Conservation (phyloP, 2,888 invertebrate species). For the Ennomos fuscantarius region DNA sequence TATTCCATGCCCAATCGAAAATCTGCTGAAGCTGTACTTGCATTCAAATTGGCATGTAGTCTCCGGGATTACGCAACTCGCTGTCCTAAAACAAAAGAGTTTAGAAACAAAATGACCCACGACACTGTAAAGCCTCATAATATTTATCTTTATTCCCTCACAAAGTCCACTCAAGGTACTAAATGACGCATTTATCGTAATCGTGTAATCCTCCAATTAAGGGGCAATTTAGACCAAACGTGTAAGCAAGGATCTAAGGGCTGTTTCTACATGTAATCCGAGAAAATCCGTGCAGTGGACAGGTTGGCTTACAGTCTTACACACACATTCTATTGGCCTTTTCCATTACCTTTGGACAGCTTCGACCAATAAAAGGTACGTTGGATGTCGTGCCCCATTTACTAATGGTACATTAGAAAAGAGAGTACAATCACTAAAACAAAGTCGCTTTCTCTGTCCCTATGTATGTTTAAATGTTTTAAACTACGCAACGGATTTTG, state of each 20-base stretch:
- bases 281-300: constrained; percentile 19
- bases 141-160: constrained; percentile 19
- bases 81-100: constrained; percentile 1
- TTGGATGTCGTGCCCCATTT: constrained; percentile 15
- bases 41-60: not conserved
- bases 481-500: too few species aligned
- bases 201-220: constrained; percentile 41
- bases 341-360: constrained; percentile 26
- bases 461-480: too few species aligned
- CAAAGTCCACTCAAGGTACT: constrained; percentile 27
- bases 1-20: too few species aligned
- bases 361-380: constrained; percentile 22
- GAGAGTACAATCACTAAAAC: too few species aligned
- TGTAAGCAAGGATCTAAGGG: constrained; percentile 17
- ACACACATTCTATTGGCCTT: constrained; percentile 15
- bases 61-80: not conserved
- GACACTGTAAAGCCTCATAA: constrained; percentile 14
- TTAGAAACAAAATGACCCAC: constrained; percentile 5
- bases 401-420: too few species aligned
- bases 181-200: constrained; percentile 36
- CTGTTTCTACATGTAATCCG: constrained; percentile 20
- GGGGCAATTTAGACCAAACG: constrained; percentile 34
- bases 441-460: too few species aligned
- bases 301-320: constrained; percentile 19
- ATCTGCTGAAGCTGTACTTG: constrained; percentile 1